phyloP scores from a whole-genome alignment of 92 coral and sea anemone species.

The Zoanthus gigantus region DNA sequence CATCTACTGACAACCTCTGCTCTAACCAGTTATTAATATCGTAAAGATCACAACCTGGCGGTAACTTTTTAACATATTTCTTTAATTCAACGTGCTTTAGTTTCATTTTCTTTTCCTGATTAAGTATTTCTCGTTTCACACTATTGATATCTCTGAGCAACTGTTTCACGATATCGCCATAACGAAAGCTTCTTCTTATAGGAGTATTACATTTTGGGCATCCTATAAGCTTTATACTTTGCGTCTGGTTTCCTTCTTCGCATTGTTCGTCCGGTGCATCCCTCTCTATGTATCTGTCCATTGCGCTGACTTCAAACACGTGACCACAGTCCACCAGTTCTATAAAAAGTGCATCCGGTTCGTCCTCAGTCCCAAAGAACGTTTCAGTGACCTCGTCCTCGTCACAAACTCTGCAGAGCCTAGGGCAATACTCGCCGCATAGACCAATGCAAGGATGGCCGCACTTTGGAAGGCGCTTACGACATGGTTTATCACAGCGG shows the following conservation, averaged over 20 bases:
- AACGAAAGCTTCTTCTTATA: slow-evolving; percentile 79
- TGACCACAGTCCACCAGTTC: slow-evolving; percentile 87
- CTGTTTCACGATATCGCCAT: slow-evolving; percentile 80
- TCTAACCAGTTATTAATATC: slow-evolving; percentile 44
- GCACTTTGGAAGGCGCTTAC: slow-evolving; percentile 54
- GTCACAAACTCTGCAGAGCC: slow-evolving; percentile 79
- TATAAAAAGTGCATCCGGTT: slow-evolving; percentile 74
- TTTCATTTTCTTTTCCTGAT: slow-evolving; percentile 59
- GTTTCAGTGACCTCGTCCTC: slow-evolving; percentile 78
- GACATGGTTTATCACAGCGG: slow-evolving; percentile 80
- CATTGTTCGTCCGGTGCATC: slow-evolving; percentile 38
- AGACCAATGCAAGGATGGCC: slow-evolving; percentile 87
- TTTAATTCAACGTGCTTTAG: slow-evolving; percentile 7
- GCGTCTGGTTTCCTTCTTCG: background rate
- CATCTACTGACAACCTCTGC: slow-evolving; percentile 66
- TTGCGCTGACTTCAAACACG: slow-evolving; percentile 77
- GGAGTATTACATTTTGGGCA: slow-evolving; percentile 92
- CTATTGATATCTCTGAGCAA: slow-evolving; percentile 72
- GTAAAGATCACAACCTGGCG: slow-evolving; percentile 10
- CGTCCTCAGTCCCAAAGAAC: slow-evolving; percentile 85
- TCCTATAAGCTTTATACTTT: slow-evolving; percentile 67
- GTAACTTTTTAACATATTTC: slow-evolving; percentile 34
- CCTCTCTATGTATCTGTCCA: slow-evolving; percentile 82
- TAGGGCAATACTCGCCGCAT: slow-evolving; percentile 94
- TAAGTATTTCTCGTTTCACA: slow-evolving; percentile 66